Percentiles rank a stretch among this genome's conserved stretches.
Conservation (phyloP, 2,888 invertebrate species). For the Chalcis sispes region DNA sequence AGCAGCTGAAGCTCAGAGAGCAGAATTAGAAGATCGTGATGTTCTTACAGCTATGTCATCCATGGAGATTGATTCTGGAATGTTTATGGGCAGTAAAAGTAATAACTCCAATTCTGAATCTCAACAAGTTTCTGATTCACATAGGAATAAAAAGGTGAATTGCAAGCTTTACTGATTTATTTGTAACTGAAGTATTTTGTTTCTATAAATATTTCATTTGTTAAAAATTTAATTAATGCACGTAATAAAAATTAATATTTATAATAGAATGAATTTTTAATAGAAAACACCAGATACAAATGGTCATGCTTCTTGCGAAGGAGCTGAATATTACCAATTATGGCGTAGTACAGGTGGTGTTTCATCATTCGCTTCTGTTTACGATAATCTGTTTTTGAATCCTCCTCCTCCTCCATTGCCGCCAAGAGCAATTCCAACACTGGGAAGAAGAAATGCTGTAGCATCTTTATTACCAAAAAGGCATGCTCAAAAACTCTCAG, state of each 20-base stretch:
- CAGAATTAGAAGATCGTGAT: slow-evolving; percentile 69
- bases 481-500: slow-evolving; percentile 81
- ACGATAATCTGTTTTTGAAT: slow-evolving; percentile 69
- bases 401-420: slow-evolving; percentile 85
- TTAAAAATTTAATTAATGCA: too few species aligned
- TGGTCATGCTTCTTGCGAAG: slow-evolving; percentile 66
- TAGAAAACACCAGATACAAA: slow-evolving; percentile 49
- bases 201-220: too few species aligned
- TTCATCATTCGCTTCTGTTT: slow-evolving; percentile 66
- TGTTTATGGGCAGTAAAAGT: slow-evolving; percentile 70
- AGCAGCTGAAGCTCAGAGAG: slow-evolving; percentile 65
- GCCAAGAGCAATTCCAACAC: slow-evolving; percentile 82
- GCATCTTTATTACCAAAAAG: slow-evolving; percentile 82
- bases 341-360: slow-evolving; percentile 74
- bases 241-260: too few species aligned
- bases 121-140: slow-evolving; percentile 65
- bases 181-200: not conserved
- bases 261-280: not conserved
- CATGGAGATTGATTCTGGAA: slow-evolving; percentile 67
- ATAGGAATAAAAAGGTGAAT: slow-evolving; percentile 66
- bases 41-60: slow-evolving; percentile 66
- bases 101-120: slow-evolving; percentile 73
- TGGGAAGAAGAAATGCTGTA: slow-evolving; percentile 82
- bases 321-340: slow-evolving; percentile 73
- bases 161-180: not conserved